Base-by-base conservation (phyloP, 1,140 invertebrate genomes). In the Drosophila parabipectinata region DNA sequence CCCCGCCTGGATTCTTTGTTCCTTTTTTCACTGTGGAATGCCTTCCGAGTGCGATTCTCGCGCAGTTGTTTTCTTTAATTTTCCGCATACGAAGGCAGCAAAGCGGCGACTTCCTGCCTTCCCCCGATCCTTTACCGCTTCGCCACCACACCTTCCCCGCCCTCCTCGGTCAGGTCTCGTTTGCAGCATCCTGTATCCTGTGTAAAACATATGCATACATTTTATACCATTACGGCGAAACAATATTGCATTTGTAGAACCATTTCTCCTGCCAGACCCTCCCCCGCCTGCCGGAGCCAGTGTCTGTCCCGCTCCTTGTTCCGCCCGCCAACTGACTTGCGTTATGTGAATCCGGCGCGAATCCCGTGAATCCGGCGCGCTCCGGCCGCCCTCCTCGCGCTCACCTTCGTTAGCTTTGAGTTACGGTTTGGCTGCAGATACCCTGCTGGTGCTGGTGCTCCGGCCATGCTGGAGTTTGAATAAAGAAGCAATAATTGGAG, bases 191-290 rank as follows among this genome's bases (percentile, higher is more conserved):
- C 41, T 68, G 72, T 74, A 69, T 81, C 45, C 78, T 62, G 71
- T 87, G 75, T 79, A 57, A 82, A 74, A 81, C 78, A 82, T 82
- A 82, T 87, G 83, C 82, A 87, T 79, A 82, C 62, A 82, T 88
- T 87, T 69, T 82, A 82, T 88, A 66, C 79, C 83, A 72, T 79
- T 78, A 78, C 67, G 71, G 56, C 75, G 78, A 82, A 79, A 88
- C 83, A 76, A 79, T 82, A 87, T 88, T 87, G 72, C 78, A 87
- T 87, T 87, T 82, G 82, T 73, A 68, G 74, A 77, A 78, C 71
- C 50, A 74, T 71, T 87, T 74, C 79, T 81, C 34, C 60, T 21
- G 4, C 21, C 21, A 21, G 21, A 21, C 21, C 21, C 39, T 63
- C 34, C 32, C 28, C 34, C 56, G 47, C 54, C 47, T 51, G 5